Evolutionary conservation across 2,888 invertebrate genomes (phyloP).

Genomic region (Acanthosepion esculentum): DNA sequence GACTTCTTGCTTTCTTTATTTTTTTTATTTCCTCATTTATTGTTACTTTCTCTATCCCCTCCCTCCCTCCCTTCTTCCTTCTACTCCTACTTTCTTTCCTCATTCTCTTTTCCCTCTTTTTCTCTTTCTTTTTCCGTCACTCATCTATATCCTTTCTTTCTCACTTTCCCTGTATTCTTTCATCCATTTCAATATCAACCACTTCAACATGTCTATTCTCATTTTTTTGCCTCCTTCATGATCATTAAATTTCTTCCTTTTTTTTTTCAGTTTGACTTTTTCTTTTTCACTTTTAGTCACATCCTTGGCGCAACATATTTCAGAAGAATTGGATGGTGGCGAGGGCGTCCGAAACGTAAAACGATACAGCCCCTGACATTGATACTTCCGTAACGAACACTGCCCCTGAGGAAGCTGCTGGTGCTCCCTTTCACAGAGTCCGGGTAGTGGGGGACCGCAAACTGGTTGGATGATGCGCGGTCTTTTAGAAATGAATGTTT

Average conservation of each 20-base stretch:
- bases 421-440: not conserved
- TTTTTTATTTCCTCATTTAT: too few relatives aligned
- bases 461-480: not conserved
- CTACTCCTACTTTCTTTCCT: too few relatives aligned
- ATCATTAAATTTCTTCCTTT: not conserved
- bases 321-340: not conserved
- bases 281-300: not conserved
- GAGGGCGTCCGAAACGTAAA: not conserved
- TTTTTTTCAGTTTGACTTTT: not conserved
- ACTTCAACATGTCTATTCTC: not conserved
- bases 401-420: not conserved
- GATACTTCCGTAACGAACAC: conserved; percentile 33
- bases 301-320: not conserved
- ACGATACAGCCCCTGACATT: not conserved
- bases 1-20: too few relatives aligned
- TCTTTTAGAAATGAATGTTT: not conserved
- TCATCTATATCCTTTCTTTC: too few relatives aligned
- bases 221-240: not conserved
- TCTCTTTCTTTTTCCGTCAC: too few relatives aligned
- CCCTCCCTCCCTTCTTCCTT: too few relatives aligned
- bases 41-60: too few relatives aligned
- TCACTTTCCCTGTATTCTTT: not conserved
- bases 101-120: too few relatives aligned
- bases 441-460: not conserved
- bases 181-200: not conserved